These are phyloP conservation scores for Pogonognathellus flavescens DNA, from an alignment of 1,140 invertebrate genomes.

Conservation along the genomic window DNA sequence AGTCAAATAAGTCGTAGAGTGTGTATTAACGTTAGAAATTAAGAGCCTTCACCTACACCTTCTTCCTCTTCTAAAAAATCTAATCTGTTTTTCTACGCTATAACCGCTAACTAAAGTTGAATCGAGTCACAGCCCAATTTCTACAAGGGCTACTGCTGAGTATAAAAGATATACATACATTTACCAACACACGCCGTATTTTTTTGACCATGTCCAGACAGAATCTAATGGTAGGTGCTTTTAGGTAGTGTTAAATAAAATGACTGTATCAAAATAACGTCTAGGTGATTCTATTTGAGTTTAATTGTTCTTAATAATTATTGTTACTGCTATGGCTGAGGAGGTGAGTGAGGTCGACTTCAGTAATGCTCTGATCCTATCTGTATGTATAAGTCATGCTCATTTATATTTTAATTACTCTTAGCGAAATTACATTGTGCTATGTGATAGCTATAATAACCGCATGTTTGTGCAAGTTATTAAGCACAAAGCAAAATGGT, in stretches of 20 bases:
- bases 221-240: no score
- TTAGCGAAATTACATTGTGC: background rate
- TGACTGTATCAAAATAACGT: background rate
- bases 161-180: no score
- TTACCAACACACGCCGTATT: no score
- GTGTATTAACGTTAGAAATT: constrained; percentile 4
- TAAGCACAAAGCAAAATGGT: no score
- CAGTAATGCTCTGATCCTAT: background rate
- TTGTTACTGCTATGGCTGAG: background rate
- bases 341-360: background rate
- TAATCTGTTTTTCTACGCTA: constrained; percentile 15
- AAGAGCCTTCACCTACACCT: constrained; percentile 39
- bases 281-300: background rate
- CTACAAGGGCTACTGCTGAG: no score
- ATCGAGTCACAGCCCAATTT: constrained; percentile 9
- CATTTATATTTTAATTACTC: constrained; percentile 47
- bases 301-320: constrained; percentile 3
- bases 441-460: no score
- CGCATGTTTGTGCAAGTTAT: no score
- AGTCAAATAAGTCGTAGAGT: background rate
- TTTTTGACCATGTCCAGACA: no score
- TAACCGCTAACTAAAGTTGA: no score
- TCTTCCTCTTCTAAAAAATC: constrained; percentile 27
- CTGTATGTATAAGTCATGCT: constrained; percentile 12
- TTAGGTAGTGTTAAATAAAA: background rate